A percentile compares a stretch with the other conserved stretches of the same genome.
Conservation (phyloP, 2,888 invertebrate genomes). For the Macrosiphum euphorbiae region DNA sequence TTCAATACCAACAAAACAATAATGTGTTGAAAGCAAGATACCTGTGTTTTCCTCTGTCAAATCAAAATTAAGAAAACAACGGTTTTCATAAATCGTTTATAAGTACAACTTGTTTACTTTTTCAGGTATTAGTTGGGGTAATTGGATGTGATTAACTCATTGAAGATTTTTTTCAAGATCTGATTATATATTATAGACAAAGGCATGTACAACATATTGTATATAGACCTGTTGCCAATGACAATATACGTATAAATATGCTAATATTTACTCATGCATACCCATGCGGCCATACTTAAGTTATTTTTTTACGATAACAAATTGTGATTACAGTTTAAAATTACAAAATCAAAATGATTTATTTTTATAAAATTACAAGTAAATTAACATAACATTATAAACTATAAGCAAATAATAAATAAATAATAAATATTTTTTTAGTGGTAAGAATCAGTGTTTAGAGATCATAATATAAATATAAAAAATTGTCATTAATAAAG, state of each 20-base stretch:
- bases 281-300: neutral
- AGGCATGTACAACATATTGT: too few species aligned
- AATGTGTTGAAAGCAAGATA: too few species aligned
- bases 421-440: conserved; percentile 1
- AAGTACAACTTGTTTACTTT: too few species aligned
- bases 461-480: conserved; percentile 51
- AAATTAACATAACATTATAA: conserved; percentile 15
- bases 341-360: conserved; percentile 43
- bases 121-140: too few species aligned
- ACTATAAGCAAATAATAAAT: conserved; percentile 41
- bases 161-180: too few species aligned
- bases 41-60: neutral
- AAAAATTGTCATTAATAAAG: neutral
- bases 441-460: neutral
- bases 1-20: too few species aligned
- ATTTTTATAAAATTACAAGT: conserved; percentile 34
- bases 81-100: neutral
- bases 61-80: neutral
- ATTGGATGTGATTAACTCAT: too few species aligned
- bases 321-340: neutral
- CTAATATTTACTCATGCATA: neutral
- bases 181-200: too few species aligned
- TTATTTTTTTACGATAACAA: neutral
- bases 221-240: too few species aligned
- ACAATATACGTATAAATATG: neutral